A percentile compares a stretch with the other conserved stretches of the same genome.
Evolutionary conservation across 1,140 invertebrate genomes (phyloP).

Genomic region (Palaemon carinicauda): DNA sequence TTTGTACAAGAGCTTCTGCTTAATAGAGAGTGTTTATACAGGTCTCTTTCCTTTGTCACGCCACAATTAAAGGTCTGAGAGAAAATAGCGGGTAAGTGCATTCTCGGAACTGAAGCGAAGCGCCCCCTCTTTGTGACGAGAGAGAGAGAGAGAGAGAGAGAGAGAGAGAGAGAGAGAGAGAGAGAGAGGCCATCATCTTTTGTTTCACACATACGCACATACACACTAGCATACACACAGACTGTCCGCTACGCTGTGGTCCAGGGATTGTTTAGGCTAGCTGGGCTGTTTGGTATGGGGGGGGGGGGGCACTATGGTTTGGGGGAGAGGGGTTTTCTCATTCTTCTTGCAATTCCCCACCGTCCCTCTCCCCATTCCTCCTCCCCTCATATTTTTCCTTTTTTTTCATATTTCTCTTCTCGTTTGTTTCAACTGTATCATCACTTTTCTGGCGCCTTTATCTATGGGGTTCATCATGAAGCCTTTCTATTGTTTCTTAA

Average conservation of each 20-base stretch:
- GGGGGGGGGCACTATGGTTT: no score
- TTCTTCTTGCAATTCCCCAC: neutral
- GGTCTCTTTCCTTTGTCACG: constrained; percentile 37
- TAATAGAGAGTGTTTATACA: constrained; percentile 48
- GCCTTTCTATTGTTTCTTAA: no score
- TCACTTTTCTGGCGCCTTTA: neutral
- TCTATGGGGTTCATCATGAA: no score
- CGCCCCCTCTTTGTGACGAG: neutral
- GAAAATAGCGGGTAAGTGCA: constrained; percentile 43
- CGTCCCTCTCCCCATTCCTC: no score
- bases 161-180: neutral
- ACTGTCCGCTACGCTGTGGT: neutral
- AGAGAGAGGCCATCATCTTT: neutral
- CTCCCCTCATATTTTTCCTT: neutral
- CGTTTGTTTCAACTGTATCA: neutral
- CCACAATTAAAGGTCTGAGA: constrained; percentile 46
- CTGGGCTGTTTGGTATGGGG: neutral
- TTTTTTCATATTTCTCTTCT: neutral
- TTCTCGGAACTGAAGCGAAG: constrained; percentile 30
- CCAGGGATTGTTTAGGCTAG: neutral
- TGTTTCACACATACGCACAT: neutral
- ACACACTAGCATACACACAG: neutral
- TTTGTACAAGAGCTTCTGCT: constrained; percentile 43
- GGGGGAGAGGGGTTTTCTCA: neutral
- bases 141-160: neutral